Evolutionary conservation across 2,888 invertebrate species (phyloP), one percentile per base, ranked within the genome.

Genomic region (Lepidocyrtinus sp.): DNA sequence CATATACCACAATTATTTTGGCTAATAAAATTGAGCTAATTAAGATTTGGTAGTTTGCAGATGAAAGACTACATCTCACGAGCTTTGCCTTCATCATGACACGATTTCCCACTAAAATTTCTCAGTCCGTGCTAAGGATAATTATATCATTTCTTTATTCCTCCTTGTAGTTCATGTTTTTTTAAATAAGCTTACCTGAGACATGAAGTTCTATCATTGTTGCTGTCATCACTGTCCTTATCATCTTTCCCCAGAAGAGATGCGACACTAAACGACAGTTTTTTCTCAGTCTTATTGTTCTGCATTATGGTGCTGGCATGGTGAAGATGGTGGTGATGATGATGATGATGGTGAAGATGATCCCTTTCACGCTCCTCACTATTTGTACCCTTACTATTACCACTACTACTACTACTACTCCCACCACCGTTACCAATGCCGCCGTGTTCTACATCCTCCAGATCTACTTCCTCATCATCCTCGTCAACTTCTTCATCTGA

Each of bases 401-500:
- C n/a, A 59, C 59, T 59, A 59, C 59, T 59, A 21, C 82, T 22
- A 63, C 62, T 21, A 65, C 63, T 55, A 75, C 82, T 25, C 68
- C 82, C 36, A 77, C 81, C 62, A 75, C 74, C 25, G 59, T 65
- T 67, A 45, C 73, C 67, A 2, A 9, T 21, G 19, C 75, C 24
- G 55, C 75, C 59, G 50, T 72, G 78, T 15, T 83, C 80, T n/a
- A 75, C 71, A 45, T 83, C 82, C 63, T 83, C 83, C 24, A 73
- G 64, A 69, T 85, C 84, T 5, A 83, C 81, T 15, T 83, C 84
- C 55, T 86, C 87, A 19, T 87, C 87, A 0, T 87, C 87, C 1
- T 87, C 87, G 9, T 86, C 87, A 24, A 87, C 87, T 3, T 87
- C 87, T 12, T 87, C 87, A 12, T 87, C 87, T 21, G 86, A 86